These are phyloP conservation scores for Haemorhous mexicanus DNA, from an alignment of 2,113 vertebrate species.

Conservation along the genomic window DNA sequence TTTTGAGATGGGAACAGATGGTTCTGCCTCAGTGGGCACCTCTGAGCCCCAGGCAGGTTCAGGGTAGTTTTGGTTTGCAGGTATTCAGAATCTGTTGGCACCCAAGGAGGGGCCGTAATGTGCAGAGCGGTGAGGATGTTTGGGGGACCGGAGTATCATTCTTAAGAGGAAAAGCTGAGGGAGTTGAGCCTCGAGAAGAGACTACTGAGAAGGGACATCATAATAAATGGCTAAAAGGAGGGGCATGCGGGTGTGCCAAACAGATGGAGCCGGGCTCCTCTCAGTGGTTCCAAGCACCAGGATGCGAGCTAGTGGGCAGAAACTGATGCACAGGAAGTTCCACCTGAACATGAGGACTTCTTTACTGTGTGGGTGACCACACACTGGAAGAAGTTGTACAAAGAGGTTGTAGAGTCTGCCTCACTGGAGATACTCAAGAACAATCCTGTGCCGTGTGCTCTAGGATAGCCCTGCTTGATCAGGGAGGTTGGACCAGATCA, in stretches of 20 bases:
- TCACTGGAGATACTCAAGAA: not conserved
- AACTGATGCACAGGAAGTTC: not conserved
- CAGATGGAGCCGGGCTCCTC: not conserved
- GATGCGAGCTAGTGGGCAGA: not conserved
- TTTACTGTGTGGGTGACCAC: not conserved
- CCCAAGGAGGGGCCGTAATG: slow-evolving; percentile 60
- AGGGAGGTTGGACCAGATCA: not conserved
- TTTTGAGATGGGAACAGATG: not conserved
- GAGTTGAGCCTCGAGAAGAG: not conserved
- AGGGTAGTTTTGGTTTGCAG: slow-evolving; percentile 75
- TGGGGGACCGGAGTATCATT: not conserved
- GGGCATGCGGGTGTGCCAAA: too few relatives aligned
- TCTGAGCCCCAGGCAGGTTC: slow-evolving; percentile 50
- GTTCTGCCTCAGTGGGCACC: not conserved
- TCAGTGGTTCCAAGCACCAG: not conserved
- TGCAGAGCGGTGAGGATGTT: not conserved
- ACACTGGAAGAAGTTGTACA: not conserved
- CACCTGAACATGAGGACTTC: not conserved
- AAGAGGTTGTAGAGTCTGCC: not conserved
- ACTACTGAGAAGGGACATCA: not conserved
- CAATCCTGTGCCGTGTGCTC: not conserved
- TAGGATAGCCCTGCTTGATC: not conserved
- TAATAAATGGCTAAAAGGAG: not conserved
- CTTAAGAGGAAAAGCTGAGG: not conserved
- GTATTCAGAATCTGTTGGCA: slow-evolving; percentile 86